Percentiles rank a stretch among this genome's conserved stretches.
Conservation (phyloP, 2,888 invertebrate species). For the Oxystoma pomonae region DNA sequence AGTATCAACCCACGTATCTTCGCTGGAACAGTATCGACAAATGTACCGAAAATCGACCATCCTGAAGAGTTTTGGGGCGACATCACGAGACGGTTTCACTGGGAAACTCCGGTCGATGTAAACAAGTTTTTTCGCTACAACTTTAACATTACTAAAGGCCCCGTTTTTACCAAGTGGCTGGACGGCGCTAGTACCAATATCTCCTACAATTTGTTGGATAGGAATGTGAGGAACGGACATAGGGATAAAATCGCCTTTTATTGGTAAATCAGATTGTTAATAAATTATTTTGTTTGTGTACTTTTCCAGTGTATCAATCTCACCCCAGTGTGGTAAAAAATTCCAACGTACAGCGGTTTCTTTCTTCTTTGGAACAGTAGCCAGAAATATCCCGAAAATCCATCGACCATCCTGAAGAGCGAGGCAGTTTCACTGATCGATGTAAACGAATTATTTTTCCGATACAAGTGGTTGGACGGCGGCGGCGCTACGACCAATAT, state of each 20-base stretch:
- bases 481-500: conserved; percentile 94
- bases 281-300: too few relatives aligned
- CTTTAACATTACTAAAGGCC: conserved; percentile 85
- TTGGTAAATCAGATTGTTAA: too few relatives aligned
- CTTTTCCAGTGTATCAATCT: conserved; percentile 58
- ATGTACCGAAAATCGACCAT: conserved; percentile 80
- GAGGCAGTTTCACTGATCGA: conserved; percentile 88
- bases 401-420: conserved; percentile 80
- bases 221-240: conserved; percentile 81
- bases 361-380: conserved; percentile 73
- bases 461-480: conserved; percentile 96
- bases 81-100: conserved; percentile 89
- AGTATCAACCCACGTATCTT: conserved; percentile 65
- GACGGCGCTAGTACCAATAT: conserved; percentile 93
- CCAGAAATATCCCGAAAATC: conserved; percentile 80
- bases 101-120: conserved; percentile 74
- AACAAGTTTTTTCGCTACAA: conserved; percentile 85
- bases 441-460: conserved; percentile 71
- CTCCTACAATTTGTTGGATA: conserved; percentile 92
- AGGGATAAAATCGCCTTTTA: conserved; percentile 92
- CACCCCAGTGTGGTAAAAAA: conserved; percentile 54
- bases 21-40: conserved; percentile 71
- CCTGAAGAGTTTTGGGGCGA: conserved; percentile 92
- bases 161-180: conserved; percentile 91
- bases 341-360: conserved; percentile 65